These are phyloP conservation scores for Drosophila carrolli DNA, from an alignment of 1,140 invertebrate genomes.

Conservation along the genomic window DNA sequence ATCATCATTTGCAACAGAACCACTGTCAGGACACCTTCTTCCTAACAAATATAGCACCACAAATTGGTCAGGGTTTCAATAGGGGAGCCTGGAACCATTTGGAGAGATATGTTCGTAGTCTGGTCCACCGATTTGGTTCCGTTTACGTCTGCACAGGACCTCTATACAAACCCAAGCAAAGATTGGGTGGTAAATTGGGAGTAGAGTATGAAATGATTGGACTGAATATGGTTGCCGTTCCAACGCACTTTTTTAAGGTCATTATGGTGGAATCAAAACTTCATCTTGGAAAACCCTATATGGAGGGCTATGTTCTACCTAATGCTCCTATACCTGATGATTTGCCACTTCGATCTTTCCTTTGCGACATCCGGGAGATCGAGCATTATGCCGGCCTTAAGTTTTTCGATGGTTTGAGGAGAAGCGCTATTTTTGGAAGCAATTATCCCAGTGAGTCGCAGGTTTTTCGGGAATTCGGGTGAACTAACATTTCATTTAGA, in stretches of 20 bases:
- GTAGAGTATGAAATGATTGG: constrained; percentile 98
- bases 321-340: constrained; percentile 93
- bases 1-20: constrained; percentile 92
- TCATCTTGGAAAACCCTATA: constrained; percentile 89
- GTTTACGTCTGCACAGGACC: constrained; percentile 98
- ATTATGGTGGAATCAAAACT: constrained; percentile 89
- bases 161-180: constrained; percentile 94
- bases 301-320: constrained; percentile 97
- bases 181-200: constrained; percentile 93
- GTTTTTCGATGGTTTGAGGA: constrained; percentile 92
- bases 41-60: constrained; percentile 97
- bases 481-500: neutral
- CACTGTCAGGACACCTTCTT: constrained; percentile 95
- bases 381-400: constrained; percentile 96
- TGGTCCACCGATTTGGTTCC: constrained; percentile 92
- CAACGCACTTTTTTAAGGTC: constrained; percentile 99
- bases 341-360: constrained; percentile 89
- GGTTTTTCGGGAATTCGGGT: constrained; percentile 60
- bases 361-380: constrained; percentile 95
- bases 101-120: constrained; percentile 84
- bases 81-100: constrained; percentile 93
- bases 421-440: constrained; percentile 81
- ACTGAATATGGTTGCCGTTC: constrained; percentile 96
- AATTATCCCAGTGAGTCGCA: constrained; percentile 64
- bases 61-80: constrained; percentile 98